Base-by-base conservation (phyloP, 2,797 vertebrate genomes). In the Danio choprae region DNA sequence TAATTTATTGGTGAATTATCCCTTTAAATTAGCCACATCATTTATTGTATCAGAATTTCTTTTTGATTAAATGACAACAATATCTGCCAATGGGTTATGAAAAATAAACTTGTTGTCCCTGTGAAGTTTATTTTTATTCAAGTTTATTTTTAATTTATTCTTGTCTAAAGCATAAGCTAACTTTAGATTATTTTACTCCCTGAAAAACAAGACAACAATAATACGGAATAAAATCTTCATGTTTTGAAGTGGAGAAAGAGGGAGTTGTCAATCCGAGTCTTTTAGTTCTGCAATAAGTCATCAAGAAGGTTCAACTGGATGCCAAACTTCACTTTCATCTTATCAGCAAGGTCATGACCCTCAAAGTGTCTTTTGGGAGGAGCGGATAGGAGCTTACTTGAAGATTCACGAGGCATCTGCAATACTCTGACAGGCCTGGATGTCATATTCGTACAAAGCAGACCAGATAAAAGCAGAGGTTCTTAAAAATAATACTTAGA, bases 321-420 rank as follows among this genome's bases (percentile, higher is more conserved):
- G 9, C 43, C 43, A 48, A 58, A 13, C 36, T 29, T 43, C 48
- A 1, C 89, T 89, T 91, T 90, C 85, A 91, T 91, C 90, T 90
- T 85, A 90, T 91, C 86, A 41, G 1, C 10, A 81, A 56, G 85
- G 86, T 86, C 82, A 5, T 2, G 87, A 88, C 86, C 88, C 62
- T 41, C 0, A 70, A 7, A 62, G 62, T 78, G 78, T 44, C 83
- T 82, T 85, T 80, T 62, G 48, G 82, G 50, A 80, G 15, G 44
- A 63, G 36, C 16, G 83, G 83, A 85, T 80, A 81, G 81, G 79
- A 75, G 29, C 40, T 62, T 53, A 55, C 9, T 13, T 64, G 36
- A 48, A 59, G 64, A 53, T 70, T 63, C 48, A 56, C 64, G 64
- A 50, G 41, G 18, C 9, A 55, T 63, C 16, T 20, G 36, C 51